phyloP scores from a whole-genome alignment of 1,140 invertebrate genomes.

The Gonatopus flavifemur region DNA sequence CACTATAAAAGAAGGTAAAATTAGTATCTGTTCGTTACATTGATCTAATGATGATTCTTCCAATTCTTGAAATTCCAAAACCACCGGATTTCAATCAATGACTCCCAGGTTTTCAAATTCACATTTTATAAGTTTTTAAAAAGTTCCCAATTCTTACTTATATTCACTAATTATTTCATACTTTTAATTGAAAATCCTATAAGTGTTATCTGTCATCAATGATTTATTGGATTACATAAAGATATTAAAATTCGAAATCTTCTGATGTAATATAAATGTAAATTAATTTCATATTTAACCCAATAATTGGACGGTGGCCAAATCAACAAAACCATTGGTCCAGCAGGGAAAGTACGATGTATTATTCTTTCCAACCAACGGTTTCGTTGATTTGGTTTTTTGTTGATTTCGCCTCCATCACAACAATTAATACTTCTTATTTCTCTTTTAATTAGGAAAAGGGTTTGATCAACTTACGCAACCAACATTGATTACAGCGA shows the following conservation, averaged over 20 bases:
- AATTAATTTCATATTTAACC: slow-evolving; percentile 8
- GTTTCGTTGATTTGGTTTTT: no score
- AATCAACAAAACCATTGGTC: no score
- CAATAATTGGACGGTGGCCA: not conserved
- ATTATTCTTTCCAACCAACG: no score
- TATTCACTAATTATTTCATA: slow-evolving; percentile 3
- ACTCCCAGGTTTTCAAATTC: not conserved
- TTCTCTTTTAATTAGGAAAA: slow-evolving; percentile 36
- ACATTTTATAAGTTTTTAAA: not conserved
- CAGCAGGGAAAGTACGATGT: no score
- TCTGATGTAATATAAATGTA: no score
- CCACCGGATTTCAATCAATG: not conserved
- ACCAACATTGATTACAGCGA: slow-evolving; percentile 53
- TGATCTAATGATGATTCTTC: no score
- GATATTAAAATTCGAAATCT: no score
- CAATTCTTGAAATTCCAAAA: no score
- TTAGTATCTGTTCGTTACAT: slow-evolving; percentile 7
- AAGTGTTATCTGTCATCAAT: not conserved
- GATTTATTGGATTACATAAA: no score
- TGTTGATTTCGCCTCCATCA: no score
- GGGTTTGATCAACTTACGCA: slow-evolving; percentile 56
- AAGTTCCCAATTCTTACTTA: slow-evolving; percentile 4
- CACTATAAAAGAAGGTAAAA: slow-evolving; percentile 57
- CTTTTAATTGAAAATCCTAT: slow-evolving; percentile 1
- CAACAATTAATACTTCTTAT: not conserved